Conservation (phyloP, 2,113 vertebrate genomes). For the Engraulis encrasicolus region DNA sequence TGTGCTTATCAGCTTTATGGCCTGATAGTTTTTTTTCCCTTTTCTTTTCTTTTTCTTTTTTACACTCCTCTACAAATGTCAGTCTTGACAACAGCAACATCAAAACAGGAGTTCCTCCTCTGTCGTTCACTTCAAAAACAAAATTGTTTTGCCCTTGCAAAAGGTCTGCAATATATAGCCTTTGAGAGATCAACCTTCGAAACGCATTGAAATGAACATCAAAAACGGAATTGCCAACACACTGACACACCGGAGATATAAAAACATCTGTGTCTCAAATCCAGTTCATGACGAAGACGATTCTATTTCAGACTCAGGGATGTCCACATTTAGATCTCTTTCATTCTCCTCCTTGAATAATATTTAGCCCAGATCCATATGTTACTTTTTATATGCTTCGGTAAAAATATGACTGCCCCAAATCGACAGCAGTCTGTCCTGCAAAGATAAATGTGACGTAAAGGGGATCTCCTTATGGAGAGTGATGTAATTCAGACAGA, state of each 20-base stretch:
- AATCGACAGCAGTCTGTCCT: not conserved
- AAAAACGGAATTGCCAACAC: conserved; percentile 3
- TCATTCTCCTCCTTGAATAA: not conserved
- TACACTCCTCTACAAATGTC: conserved; percentile 25
- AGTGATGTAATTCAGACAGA: not conserved
- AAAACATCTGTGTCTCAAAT: not conserved
- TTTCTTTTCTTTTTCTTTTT: too few species aligned
- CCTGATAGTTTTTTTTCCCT: not conserved
- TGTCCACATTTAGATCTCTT: not conserved
- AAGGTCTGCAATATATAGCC: conserved; percentile 6
- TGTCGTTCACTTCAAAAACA: conserved; percentile 33
- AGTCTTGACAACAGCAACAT: conserved; percentile 38
- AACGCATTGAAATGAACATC: conserved; percentile 16
- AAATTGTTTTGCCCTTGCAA: conserved; percentile 8
- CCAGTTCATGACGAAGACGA: not conserved
- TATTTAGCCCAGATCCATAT: not conserved
- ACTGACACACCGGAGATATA: not conserved
- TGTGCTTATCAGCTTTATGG: conserved; percentile 26
- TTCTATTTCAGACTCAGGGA: not conserved
- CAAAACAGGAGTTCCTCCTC: conserved; percentile 33
- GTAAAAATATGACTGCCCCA: not conserved
- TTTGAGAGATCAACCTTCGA: conserved; percentile 10
- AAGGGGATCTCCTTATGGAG: not conserved
- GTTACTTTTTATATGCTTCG: not conserved
- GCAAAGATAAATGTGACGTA: not conserved